These are phyloP conservation scores for Chaetorhynchus papuensis DNA, from an alignment of 2,113 vertebrate genomes.

Conservation along the genomic window DNA sequence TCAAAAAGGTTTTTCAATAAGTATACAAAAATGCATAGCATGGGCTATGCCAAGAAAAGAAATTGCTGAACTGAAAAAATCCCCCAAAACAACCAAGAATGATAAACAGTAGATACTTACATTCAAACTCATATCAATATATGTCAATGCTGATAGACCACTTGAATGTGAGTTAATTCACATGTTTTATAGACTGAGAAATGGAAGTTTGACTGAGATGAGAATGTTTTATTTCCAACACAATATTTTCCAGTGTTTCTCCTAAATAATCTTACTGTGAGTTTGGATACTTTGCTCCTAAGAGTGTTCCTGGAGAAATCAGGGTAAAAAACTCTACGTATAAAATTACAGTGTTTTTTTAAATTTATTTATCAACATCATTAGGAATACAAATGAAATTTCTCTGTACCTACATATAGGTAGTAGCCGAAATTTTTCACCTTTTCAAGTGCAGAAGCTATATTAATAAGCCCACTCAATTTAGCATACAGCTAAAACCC, in stretches of 20 bases:
- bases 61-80: background rate
- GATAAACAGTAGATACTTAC: background rate
- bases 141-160: background rate
- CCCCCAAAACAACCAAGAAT: background rate
- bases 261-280: background rate
- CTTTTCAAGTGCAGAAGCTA: background rate
- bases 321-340: background rate
- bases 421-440: background rate
- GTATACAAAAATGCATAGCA: background rate
- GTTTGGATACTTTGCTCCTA: background rate
- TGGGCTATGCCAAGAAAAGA: background rate
- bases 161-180: background rate
- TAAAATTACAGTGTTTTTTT: background rate
- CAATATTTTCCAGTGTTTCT: background rate
- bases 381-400: background rate
- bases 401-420: background rate
- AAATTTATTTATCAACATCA: background rate
- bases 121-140: background rate
- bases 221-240: background rate
- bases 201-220: background rate
- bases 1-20: background rate
- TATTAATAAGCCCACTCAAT: background rate
- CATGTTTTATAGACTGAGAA: background rate
- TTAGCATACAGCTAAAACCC: background rate
- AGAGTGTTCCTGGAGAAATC: background rate